phyloP scores from a whole-genome alignment of 2,113 vertebrate species.

The Sphaerodactylus townsendi region DNA sequence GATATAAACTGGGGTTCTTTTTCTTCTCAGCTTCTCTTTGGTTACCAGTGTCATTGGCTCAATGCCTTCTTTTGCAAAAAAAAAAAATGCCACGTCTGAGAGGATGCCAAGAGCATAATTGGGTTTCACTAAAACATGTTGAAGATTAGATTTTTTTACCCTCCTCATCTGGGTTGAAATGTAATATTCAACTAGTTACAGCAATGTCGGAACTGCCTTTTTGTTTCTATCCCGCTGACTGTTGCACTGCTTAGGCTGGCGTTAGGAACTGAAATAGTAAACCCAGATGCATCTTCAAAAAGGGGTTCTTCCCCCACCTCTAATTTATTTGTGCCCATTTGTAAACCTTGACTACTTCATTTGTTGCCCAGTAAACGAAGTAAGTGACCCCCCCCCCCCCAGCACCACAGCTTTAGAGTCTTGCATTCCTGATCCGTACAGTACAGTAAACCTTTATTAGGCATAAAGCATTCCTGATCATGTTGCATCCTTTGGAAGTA shows the following conservation, averaged over 20 bases:
- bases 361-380: background rate
- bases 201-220: conserved; percentile 10
- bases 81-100: fast-evolving
- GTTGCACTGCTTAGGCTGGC: background rate
- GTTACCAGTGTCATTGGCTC: background rate
- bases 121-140: background rate
- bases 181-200: background rate
- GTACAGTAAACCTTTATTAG: no score
- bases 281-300: background rate
- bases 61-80: fast-evolving
- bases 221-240: background rate
- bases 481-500: background rate
- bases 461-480: background rate
- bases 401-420: background rate
- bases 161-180: background rate
- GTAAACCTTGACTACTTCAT: background rate
- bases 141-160: background rate
- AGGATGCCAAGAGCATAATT: background rate
- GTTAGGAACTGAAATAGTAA: background rate
- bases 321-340: background rate
- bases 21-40: background rate
- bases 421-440: background rate
- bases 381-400: background rate
- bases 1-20: fast-evolving
- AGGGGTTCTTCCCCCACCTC: background rate